Conservation (phyloP, 2,888 invertebrate species). For the Drosophila falleni region DNA sequence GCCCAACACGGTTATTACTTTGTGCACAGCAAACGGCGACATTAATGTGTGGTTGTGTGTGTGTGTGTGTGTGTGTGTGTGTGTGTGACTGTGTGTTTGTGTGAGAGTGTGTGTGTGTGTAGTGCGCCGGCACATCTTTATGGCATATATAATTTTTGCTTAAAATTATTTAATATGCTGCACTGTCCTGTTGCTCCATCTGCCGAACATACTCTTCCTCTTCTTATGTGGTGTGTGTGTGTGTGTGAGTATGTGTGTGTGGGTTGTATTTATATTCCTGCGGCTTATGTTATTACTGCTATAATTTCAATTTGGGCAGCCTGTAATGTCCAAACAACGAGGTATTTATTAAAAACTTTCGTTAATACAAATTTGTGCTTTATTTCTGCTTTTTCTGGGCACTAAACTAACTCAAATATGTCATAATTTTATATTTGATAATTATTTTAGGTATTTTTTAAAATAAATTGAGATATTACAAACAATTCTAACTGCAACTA, state of each 20-base stretch:
- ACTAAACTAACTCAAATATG: not conserved
- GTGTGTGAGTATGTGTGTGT: conserved; percentile 8
- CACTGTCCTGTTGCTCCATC: conserved; percentile 54
- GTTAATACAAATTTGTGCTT: conserved; percentile 37
- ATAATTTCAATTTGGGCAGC: conserved; percentile 70
- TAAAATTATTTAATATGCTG: conserved; percentile 75
- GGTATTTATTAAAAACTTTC: conserved; percentile 42
- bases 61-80: conserved; percentile 10
- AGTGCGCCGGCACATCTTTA: conserved; percentile 62
- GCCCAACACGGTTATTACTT: conserved; percentile 65
- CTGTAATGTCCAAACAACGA: conserved; percentile 43
- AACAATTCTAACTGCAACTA: no score
- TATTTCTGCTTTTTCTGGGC: no score
- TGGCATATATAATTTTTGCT: conserved; percentile 73
- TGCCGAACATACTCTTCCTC: not conserved
- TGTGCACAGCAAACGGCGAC: conserved; percentile 50
- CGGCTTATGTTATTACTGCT: conserved; percentile 68
- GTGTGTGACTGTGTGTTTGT: conserved; percentile 16
- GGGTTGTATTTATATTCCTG: conserved; percentile 37
- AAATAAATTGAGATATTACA: no score
- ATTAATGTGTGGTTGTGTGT: conserved; percentile 32
- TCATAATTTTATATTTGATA: not conserved
- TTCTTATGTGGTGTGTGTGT: not conserved
- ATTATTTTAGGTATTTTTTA: not conserved
- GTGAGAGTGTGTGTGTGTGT: conserved; percentile 17